Evolutionary conservation across 2,113 vertebrate species (phyloP), one percentile per base, ranked within the genome.

Genomic region (Dipodomys ordii): DNA sequence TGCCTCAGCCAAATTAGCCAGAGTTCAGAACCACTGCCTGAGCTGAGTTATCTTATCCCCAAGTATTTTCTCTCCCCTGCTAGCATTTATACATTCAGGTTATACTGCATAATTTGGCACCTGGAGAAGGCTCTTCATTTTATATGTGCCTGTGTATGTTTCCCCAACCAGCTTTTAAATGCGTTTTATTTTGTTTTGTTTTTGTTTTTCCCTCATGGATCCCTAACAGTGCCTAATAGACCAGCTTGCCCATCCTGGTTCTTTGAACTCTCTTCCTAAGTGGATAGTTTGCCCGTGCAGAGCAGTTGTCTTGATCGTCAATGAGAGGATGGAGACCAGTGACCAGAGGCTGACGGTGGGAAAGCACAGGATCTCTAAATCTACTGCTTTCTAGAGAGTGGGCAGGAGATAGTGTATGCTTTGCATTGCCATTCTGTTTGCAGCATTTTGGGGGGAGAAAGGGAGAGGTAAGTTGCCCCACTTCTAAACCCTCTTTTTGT

Each of bases 101-200:
- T 65, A 49, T 28, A 30, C 30, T 83, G 32, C 6, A 4, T 32
- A 46, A 30, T 68, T 72, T 92, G 76, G 28, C 6, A 69, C 67
- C 71, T 90, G 49, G 71, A 30, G 15, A 16, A 60, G 28, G 12
- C 49, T 80, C 73, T 80, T 76, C 35, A 23, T 85, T 74, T 28
- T 72, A 7, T 65, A 57, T 74, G 16, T 25, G 28, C 20, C 8
- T 71, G 23, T 72, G 13, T 81, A 22, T 87, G n/a, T 93, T 65
- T 86, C 65, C 82, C 67, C 27, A 69, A 13, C 39, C 69, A n/a
- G 49, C n/a, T 93, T 92, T 94, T 44, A 60, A 91, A 22, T 68
- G 62, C 46, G 22, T 82, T 84, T 72, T 30, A 30, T 49, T 67
- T 80, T 28, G 32, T 87, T 60, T 32, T 65, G 19, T 10, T 60